phyloP scores from a whole-genome alignment of 2,797 vertebrate genomes.

The Loris lydekkerianus region DNA sequence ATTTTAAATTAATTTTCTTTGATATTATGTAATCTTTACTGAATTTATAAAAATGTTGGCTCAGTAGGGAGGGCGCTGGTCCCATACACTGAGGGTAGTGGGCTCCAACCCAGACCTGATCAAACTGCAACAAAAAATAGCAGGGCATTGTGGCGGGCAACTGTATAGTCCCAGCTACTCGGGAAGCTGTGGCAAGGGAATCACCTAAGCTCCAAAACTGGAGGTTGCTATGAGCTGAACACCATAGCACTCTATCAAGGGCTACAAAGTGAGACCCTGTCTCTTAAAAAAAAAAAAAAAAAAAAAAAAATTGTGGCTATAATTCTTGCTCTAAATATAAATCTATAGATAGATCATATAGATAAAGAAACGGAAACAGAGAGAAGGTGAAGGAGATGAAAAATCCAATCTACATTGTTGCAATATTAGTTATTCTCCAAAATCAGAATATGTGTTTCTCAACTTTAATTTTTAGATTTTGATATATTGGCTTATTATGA shows the following conservation, averaged over 20 bases:
- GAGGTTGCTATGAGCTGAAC: too few species aligned
- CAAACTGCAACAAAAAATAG: too few species aligned
- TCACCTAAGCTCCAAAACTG: too few species aligned
- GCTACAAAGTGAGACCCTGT: too few species aligned
- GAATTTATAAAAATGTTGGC: too few species aligned
- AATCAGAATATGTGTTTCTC: neutral
- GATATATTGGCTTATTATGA: neutral
- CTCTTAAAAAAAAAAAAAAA: too few species aligned
- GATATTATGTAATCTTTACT: neutral
- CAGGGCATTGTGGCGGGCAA: rapidly evolving
- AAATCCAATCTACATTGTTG: neutral
- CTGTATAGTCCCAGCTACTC: too few species aligned
- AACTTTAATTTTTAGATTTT: neutral
- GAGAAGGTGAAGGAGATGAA: neutral
- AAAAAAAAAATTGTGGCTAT: neutral
- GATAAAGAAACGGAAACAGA: neutral
- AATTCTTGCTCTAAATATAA: neutral
- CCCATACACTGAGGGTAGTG: too few species aligned
- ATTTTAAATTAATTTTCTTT: neutral
- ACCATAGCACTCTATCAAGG: too few species aligned
- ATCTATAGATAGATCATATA: neutral
- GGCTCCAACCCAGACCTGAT: too few species aligned
- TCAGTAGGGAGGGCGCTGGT: too few species aligned
- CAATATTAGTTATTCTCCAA: neutral
- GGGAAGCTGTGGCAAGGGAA: too few species aligned